phyloP scores from a whole-genome alignment of 2,797 vertebrate species.

The Champsocephalus gunnari region DNA sequence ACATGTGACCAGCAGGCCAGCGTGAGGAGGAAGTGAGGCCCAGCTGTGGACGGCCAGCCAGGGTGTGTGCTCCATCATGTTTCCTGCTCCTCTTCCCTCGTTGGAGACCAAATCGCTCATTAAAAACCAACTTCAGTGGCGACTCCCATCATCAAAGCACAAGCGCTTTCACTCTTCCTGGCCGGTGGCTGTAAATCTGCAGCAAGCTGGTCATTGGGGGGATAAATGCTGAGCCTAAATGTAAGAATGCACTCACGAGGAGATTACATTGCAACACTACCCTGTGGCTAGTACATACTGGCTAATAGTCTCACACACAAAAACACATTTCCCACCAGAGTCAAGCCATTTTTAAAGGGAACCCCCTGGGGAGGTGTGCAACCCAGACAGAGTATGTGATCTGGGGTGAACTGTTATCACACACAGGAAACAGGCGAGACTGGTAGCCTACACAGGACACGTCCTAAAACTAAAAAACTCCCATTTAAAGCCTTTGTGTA shows the following conservation, averaged over 20 bases:
- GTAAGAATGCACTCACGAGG: constrained; percentile 30
- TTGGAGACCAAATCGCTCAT: constrained; percentile 19
- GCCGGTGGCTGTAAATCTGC: constrained; percentile 3
- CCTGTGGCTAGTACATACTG: constrained; percentile 27
- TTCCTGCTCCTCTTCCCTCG: constrained; percentile 70
- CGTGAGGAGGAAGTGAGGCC: constrained; percentile 69
- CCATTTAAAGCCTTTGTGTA: constrained; percentile 67
- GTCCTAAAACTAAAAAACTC: constrained; percentile 66
- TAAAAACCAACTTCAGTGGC: constrained; percentile 9
- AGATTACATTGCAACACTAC: constrained; percentile 42
- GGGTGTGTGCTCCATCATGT: constrained; percentile 63
- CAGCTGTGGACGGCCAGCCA: constrained; percentile 29
- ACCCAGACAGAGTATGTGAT: constrained; percentile 65
- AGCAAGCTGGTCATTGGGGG: not conserved
- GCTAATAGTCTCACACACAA: constrained; percentile 3
- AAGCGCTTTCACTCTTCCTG: constrained; percentile 24
- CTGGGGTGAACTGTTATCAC: constrained; percentile 69
- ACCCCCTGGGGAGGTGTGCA: constrained; percentile 59
- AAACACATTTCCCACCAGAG: constrained; percentile 59
- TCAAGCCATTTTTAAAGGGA: constrained; percentile 48
- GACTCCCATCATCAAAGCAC: constrained; percentile 28
- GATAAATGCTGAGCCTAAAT: constrained; percentile 26
- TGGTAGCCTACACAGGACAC: constrained; percentile 78
- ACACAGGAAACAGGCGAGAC: constrained; percentile 84
- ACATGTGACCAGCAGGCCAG: constrained; percentile 29